Conservation (phyloP, 2,888 invertebrate species). For the Sympetrum striolatum region DNA sequence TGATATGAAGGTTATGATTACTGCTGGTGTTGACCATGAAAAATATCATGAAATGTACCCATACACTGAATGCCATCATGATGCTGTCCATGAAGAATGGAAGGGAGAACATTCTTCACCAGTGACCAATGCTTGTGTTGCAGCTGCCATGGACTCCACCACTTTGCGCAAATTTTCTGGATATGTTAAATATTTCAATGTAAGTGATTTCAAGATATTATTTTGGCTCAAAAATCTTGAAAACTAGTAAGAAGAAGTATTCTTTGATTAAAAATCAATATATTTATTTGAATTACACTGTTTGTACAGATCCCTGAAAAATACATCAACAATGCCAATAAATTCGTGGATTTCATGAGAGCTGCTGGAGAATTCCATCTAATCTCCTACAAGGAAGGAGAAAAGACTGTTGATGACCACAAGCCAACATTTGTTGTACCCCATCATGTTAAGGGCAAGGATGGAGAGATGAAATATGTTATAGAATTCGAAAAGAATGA, state of each 20-base stretch:
- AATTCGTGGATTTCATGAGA: not conserved
- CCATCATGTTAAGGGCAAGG: not conserved
- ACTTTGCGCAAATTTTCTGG: constrained; percentile 13
- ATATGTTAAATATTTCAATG: constrained; percentile 22
- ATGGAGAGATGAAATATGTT: constrained; percentile 7
- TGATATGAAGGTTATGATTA: not conserved
- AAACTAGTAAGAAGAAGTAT: too few species aligned
- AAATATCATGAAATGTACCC: not conserved
- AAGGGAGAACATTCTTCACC: constrained; percentile 16
- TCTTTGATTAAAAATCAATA: not conserved
- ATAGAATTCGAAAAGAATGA: not conserved
- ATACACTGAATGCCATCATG: not conserved
- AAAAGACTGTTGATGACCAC: not conserved
- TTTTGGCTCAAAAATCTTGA: not conserved
- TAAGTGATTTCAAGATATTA: not conserved
- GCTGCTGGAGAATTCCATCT: not conserved
- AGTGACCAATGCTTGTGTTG: constrained; percentile 15
- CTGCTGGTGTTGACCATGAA: not conserved
- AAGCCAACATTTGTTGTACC: not conserved
- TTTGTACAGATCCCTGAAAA: not conserved
- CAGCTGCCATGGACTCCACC: not conserved
- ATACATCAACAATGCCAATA: not conserved
- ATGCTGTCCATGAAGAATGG: not conserved
- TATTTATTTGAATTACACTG: not conserved
- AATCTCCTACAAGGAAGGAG: not conserved